Conservation (phyloP, 2,113 vertebrate genomes). For the Pomatostomus ruficeps region DNA sequence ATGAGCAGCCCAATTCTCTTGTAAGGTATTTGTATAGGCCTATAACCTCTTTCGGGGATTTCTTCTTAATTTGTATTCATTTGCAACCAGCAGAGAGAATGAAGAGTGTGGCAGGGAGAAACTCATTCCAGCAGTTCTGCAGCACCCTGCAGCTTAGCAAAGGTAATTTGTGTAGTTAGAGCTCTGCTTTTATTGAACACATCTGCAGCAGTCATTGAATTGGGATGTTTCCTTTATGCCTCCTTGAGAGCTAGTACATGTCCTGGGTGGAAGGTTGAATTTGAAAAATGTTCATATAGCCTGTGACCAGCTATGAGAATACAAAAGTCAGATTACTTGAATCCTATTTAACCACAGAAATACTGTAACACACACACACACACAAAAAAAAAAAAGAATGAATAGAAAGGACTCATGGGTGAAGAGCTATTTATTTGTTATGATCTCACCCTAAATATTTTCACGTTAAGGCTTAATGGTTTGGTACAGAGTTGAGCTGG, state of each 20-base stretch:
- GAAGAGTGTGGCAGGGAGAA: conserved; percentile 39
- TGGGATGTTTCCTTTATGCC: conserved; percentile 31
- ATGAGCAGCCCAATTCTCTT: neutral
- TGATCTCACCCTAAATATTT: conserved; percentile 64
- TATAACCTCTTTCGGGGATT: neutral
- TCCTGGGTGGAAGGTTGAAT: conserved; percentile 17
- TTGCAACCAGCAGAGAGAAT: conserved; percentile 22
- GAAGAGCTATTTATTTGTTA: conserved; percentile 63
- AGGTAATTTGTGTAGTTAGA: conserved; percentile 52
- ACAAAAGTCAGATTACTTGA: neutral
- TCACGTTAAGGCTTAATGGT: conserved; percentile 36
- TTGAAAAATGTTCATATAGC: conserved; percentile 21
- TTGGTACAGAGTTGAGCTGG: conserved; percentile 22
- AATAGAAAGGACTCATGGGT: neutral
- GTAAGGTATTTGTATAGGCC: neutral
- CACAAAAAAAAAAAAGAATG: neutral
- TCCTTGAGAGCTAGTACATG: conserved; percentile 10
- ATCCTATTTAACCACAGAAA: conserved; percentile 18
- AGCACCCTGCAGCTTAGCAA: conserved; percentile 36
- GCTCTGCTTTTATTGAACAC: conserved; percentile 44
- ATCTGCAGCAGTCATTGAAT: conserved; percentile 23
- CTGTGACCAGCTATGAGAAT: conserved; percentile 29
- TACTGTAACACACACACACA: neutral
- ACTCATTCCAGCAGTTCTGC: conserved; percentile 37
- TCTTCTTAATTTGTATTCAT: conserved; percentile 56